Base-by-base conservation (phyloP, 23 tunicate species). In the Ascidia mentula region DNA sequence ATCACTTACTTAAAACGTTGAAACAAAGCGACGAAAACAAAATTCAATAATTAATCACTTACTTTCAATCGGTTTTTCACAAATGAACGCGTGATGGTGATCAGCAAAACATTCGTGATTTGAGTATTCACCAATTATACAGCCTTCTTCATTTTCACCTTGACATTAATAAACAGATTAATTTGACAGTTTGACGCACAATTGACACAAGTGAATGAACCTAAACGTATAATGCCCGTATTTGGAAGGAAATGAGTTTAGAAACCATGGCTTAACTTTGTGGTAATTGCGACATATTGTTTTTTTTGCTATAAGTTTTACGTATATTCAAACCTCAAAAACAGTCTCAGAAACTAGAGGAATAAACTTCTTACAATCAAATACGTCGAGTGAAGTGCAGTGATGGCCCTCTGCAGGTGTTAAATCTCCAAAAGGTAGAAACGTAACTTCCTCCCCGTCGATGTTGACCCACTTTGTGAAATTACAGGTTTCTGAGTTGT, bases 61-160 rank as follows among this genome's bases (percentile, higher is more conserved):
- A 53, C 65, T 53, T 53, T 53, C 65, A 28, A 53, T 28, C 65
- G 65, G 65, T 53, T 53, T 53, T 28, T 53, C 65, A 28, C 65
- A 53, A 5, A 53, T 53, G 24, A 53, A 53, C 2, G 28, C 2
- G 13, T 53, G 65, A 3, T 28, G 22, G 65, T 53, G 65, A 53
- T 3, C 22, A 1, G 65, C 28, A 53, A 53, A 53, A 9, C 65
- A 53, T 53, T 53, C 65, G 13, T 53, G 65, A 28, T 53, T 53
- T 6, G 65, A 53, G 24, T 53, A 53, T 53, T 53, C 65, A 6
- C 65, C 65, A 53, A 53, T 53, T 53, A 26, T 53, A 9, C 65
- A 53, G 28, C 65, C 65, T 26, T 53, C 65, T 28, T 53, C 65
- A 28, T 53, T 6, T 9, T 53, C 65, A 9, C 65, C 65, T 53